Evolutionary conservation across 2,113 vertebrate species (phyloP), one percentile per base, ranked within the genome.

Genomic region (Ameiurus melas): DNA sequence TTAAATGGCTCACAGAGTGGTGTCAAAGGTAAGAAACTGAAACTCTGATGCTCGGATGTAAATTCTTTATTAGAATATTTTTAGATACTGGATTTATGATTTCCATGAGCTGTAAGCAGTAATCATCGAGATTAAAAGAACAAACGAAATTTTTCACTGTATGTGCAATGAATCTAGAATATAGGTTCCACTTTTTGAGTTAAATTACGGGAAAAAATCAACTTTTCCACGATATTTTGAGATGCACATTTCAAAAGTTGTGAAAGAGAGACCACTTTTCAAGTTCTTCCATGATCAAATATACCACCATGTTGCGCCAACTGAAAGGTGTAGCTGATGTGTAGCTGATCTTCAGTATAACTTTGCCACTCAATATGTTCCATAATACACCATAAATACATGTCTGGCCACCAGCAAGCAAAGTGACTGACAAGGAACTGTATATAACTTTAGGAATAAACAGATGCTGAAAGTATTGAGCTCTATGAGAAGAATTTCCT

Each of bases 1-100:
- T 88, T 85, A 58, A 86, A 89, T 68, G 90, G 90, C 57, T 79
- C 79, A n/a, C 91, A 90, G 68, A 92, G 85, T 83, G 90, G 80
- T 57, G 84, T 91, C 62, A 94, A 91, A 93, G 93, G 94, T 95
- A 92, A 91, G 84, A 57, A 81, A 62, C 16, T 33, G 22, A 43
- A 57, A 9, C 4, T 81, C 58, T n/a, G 30, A 66, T 20, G 16
- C 19, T 78, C 36, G 39, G 19, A 13, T 25, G 20, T 3, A 13
- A 51, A 51, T 6, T 47, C 43, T 47, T 47, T 6, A 47, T 47
- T 47, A 5, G 5, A 47, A 47, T 47, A 6, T 7, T 47, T 47
- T 7, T 5, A 47, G 43, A 47, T 47, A 7, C 43, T 47, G 43
- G 43, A 47, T 47, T 47, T 47, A 47, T 47, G 43, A 47, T 47